Evolutionary conservation across 35 echinoderm and acorn worm genomes (phyloP), one percentile per base, ranked within the genome.

Genomic region (Stichopus chloronotus): DNA sequence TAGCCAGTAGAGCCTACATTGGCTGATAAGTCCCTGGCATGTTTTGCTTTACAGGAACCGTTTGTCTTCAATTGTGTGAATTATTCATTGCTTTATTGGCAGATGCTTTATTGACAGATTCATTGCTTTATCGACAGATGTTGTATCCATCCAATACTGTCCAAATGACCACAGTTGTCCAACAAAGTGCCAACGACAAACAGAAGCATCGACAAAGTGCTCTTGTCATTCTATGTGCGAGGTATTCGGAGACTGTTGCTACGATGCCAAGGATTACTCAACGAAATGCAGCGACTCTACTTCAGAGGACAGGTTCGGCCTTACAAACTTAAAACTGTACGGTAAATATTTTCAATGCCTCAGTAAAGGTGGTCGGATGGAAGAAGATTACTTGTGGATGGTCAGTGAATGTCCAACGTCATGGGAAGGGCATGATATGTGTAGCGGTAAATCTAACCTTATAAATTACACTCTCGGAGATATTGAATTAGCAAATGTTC

Each of bases 141-240:
- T 25, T 9, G 0, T 57, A 17, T 83, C 80, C 10, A 52, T 56
- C 4, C 25, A 13, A 17, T 55, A 83, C 8, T 83, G 53, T 55
- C 55, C 80, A 0, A 52, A 83, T 56, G 53, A 83, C 80, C 55
- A 17, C 80, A 13, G 17, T 56, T 83, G 80, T 20, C 80, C 80
- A 0, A 13, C 43, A 10, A 7, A 57, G 3, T 83, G 80, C 8
- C 9, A 0, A 9, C 43, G 43, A 1, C 55, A 17, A 17, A 25
- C 14, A 5, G 11, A 83, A 5, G 80, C 52, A n/a, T 83, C 52
- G 17, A 55, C 7, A 4, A 13, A 3, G 19, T 83, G 80, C 55
- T 83, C 80, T 14, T 83, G 80, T 55, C 80, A 83, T 83, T 56
- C 53, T 83, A 52, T 52, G 12, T 83, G 80, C 16, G 19, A 17